Conservation (phyloP, 2,113 vertebrate species). For the Serinus canaria region DNA sequence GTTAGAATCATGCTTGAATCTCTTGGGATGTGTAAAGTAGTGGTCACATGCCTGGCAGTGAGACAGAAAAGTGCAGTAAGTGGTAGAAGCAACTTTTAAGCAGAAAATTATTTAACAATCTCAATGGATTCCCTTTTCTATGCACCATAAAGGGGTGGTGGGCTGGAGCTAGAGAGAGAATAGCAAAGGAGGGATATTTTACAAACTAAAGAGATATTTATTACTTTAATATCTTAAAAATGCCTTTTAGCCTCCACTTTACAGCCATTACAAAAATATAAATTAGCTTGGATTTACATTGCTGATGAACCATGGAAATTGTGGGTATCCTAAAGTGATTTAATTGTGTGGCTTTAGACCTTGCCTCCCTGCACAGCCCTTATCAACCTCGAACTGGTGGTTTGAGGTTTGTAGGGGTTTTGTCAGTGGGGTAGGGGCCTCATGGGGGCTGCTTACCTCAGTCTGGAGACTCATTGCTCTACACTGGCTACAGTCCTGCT, state of each 20-base stretch:
- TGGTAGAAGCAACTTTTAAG: not conserved
- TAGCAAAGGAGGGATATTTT: not conserved
- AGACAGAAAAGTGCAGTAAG: not conserved
- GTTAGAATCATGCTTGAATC: not conserved
- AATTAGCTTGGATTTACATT: not conserved
- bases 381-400: not conserved
- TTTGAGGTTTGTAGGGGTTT: not conserved
- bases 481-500: not conserved
- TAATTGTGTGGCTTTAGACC: not conserved
- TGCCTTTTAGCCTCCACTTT: not conserved
- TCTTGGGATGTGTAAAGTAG: not conserved
- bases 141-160: not conserved
- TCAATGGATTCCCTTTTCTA: not conserved
- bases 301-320: not conserved
- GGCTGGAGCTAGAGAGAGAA: not conserved
- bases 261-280: not conserved
- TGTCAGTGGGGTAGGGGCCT: not conserved
- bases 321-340: not conserved
- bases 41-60: not conserved
- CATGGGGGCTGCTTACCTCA: not conserved
- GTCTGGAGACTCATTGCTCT: not conserved
- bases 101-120: not conserved
- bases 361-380: not conserved
- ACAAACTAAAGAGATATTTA: not conserved
- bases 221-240: not conserved